These are phyloP conservation scores for Aporophyla nigra DNA, from an alignment of 2,888 invertebrate species.

Conservation along the genomic window DNA sequence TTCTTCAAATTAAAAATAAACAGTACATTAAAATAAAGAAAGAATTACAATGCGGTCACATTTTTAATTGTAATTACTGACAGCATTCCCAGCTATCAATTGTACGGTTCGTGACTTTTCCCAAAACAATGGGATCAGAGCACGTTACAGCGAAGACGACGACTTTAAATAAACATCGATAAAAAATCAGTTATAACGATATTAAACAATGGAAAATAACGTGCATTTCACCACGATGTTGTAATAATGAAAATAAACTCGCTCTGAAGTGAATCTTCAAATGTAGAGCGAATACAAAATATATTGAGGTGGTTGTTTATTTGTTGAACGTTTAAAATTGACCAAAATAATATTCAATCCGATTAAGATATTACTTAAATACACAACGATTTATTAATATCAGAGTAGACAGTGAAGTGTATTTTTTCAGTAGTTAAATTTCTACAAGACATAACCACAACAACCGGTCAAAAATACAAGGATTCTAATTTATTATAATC, in stretches of 20 bases:
- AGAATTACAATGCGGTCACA: slow-evolving; percentile 69
- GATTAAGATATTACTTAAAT: not conserved
- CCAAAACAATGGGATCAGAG: slow-evolving; percentile 87
- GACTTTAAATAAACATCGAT: slow-evolving; percentile 81
- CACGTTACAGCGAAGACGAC: slow-evolving; percentile 77
- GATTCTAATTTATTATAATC: slow-evolving; percentile 28
- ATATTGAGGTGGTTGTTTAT: not conserved
- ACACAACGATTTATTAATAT: not conserved
- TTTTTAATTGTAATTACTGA: slow-evolving; percentile 81
- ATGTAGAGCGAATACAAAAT: not conserved
- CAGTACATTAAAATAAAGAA: slow-evolving; percentile 66
- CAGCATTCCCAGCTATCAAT: slow-evolving; percentile 79
- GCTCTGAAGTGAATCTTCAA: slow-evolving; percentile 2
- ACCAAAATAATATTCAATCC: not conserved
- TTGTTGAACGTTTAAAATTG: not conserved
- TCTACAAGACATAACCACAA: slow-evolving; percentile 13
- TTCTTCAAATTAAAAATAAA: slow-evolving; percentile 66
- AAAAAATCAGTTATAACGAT: slow-evolving; percentile 74
- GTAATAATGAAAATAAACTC: slow-evolving; percentile 34
- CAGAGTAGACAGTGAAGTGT: not conserved
- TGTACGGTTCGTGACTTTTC: slow-evolving; percentile 85
- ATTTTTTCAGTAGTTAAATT: slow-evolving; percentile 9
- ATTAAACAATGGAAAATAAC: slow-evolving; percentile 72
- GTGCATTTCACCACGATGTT: slow-evolving; percentile 56
- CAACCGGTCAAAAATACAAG: slow-evolving; percentile 18